Evolutionary conservation across 2,113 vertebrate genomes (phyloP).

Genomic region (Ramphastos sulfuratus): DNA sequence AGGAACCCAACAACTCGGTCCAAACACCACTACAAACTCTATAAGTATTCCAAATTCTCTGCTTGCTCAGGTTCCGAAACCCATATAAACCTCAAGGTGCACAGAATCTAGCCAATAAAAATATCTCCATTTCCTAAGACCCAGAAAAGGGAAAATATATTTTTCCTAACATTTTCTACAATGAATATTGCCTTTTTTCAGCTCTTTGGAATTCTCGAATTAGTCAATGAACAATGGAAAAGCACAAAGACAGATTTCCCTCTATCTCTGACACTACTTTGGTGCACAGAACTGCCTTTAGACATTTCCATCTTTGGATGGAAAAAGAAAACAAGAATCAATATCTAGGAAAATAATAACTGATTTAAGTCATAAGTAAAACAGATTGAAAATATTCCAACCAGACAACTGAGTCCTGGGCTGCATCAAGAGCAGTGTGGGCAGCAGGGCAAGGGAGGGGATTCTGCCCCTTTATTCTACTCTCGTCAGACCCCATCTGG

Average conservation of each 20-base stretch:
- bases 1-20: not conserved
- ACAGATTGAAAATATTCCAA: not conserved
- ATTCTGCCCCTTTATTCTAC: too few species aligned
- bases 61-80: not conserved
- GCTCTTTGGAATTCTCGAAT: not conserved
- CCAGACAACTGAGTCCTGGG: too few species aligned
- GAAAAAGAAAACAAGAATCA: not conserved
- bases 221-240: not conserved
- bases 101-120: not conserved
- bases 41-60: not conserved
- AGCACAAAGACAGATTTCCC: not conserved
- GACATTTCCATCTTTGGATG: not conserved
- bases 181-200: not conserved
- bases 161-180: not conserved
- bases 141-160: fast-evolving
- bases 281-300: not conserved
- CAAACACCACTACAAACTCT: not conserved
- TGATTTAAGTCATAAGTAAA: not conserved
- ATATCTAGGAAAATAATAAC: not conserved
- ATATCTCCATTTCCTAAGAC: not conserved
- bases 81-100: not conserved
- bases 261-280: not conserved
- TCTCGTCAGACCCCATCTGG: too few species aligned
- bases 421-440: too few species aligned
- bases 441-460: too few species aligned